These are phyloP conservation scores for Ophion ellenae DNA, from an alignment of 2,888 invertebrate genomes.

Conservation along the genomic window DNA sequence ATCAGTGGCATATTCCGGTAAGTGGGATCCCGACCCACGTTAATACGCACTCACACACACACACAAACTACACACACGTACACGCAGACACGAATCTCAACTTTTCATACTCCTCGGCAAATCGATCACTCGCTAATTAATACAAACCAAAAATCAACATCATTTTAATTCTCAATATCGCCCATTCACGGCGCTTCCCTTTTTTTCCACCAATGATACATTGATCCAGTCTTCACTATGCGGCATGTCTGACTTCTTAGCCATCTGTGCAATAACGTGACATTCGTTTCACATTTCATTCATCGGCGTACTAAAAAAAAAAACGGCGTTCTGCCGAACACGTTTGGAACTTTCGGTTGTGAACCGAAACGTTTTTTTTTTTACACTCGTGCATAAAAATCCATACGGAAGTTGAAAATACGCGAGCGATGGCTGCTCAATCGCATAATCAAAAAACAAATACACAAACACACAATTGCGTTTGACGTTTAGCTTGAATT, in stretches of 20 bases:
- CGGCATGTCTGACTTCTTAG: slow-evolving; percentile 76
- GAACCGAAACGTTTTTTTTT: background rate
- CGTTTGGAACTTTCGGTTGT: background rate
- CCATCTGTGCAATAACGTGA: slow-evolving; percentile 23
- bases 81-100: slow-evolving; percentile 44
- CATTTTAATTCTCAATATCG: slow-evolving; percentile 67
- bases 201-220: slow-evolving; percentile 16
- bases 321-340: background rate
- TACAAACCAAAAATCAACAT: slow-evolving; percentile 1
- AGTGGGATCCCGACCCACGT: slow-evolving; percentile 87
- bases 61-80: background rate
- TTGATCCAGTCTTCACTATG: slow-evolving; percentile 71
- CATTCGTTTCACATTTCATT: slow-evolving; percentile 9
- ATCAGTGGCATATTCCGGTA: slow-evolving; percentile 98
- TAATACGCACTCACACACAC: slow-evolving; percentile 43
- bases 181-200: slow-evolving; percentile 37
- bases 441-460: slow-evolving; percentile 5
- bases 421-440: background rate
- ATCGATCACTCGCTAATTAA: slow-evolving; percentile 63
- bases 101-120: slow-evolving; percentile 60
- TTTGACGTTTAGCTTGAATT: slow-evolving; percentile 69
- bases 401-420: slow-evolving; percentile 3
- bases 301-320: background rate
- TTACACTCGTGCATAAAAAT: background rate
- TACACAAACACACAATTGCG: slow-evolving; percentile 53